phyloP scores from a whole-genome alignment of 2,797 vertebrate species.

The Phylloscopus collybita region DNA sequence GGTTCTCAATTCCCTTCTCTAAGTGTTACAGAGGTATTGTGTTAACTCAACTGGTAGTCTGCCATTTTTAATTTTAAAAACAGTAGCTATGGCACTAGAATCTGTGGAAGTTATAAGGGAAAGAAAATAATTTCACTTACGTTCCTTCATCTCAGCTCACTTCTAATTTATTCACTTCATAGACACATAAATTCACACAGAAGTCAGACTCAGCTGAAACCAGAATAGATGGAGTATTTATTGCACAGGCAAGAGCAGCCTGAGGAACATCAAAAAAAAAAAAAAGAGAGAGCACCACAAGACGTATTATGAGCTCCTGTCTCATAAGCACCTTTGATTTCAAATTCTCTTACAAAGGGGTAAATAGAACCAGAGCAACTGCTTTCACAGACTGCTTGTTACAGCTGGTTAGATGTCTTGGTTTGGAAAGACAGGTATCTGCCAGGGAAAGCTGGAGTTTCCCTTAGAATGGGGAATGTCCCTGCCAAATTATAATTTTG shows the following conservation, averaged over 20 bases:
- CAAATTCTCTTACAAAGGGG: background rate
- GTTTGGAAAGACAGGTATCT: too few relatives aligned
- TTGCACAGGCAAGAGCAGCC: constrained; percentile 42
- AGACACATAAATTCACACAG: constrained; percentile 64
- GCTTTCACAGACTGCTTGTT: background rate
- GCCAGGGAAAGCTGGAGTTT: too few relatives aligned
- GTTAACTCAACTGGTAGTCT: background rate
- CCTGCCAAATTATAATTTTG: too few relatives aligned
- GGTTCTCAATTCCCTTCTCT: background rate
- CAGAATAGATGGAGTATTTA: constrained; percentile 45
- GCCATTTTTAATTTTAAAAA: constrained; percentile 27
- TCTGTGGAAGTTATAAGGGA: constrained; percentile 6
- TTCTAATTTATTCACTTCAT: constrained; percentile 48
- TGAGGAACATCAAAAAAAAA: background rate
- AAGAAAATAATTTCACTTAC: constrained; percentile 26
- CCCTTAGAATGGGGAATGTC: too few relatives aligned
- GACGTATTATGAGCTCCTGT: background rate
- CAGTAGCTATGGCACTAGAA: background rate
- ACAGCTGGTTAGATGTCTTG: background rate
- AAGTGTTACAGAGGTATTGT: background rate
- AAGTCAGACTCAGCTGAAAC: constrained; percentile 63
- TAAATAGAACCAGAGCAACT: background rate
- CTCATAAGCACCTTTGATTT: background rate
- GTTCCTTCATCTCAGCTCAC: constrained; percentile 31
- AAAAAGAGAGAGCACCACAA: background rate